Evolutionary conservation across 2,888 invertebrate species (phyloP), one percentile per base, ranked within the genome.

Genomic region (Dorcus parallelipipedus): DNA sequence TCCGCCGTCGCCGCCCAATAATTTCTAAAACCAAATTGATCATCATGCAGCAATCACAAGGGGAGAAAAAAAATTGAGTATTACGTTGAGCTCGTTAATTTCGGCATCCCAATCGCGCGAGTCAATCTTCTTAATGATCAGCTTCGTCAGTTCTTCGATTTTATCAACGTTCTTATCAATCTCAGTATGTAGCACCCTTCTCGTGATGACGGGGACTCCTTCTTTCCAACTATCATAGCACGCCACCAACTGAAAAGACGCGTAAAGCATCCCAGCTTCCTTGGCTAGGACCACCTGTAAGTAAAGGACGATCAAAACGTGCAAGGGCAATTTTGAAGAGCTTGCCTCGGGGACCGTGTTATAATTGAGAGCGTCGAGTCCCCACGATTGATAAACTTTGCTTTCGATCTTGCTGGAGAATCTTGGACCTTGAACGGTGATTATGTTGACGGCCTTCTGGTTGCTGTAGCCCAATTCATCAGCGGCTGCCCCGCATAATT

Each of bases 211-310:
- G 48, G 84, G 78, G 47, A 84, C 85, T 38, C 84, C 86, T 40
- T 83, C 88, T 68, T 87, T 86, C 98, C 98, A 99, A 71, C 96
- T 96, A 76, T 99, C 98, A 74, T 97, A 98, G 79, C 99, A 98
- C 14, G 98, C 99, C 10, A 93, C 93, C 73, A 98, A 84, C 1
- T 95, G 97, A 23, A 98, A 83, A 0, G 93, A 86, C 0, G 91
- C 95, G 78, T 99, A 99, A 59, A 93, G 87, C 54, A 99, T 76
- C 0, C 97, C 97, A 0, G 92, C 90, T 81, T 99, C 99, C 76
- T 95, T 96, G 0, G 98, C 98, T 59, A 99, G 77, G 38, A 89
- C 86, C 8, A 94, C 91, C 93, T 94, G 69, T 26, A 68, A 72
- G 20, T 20, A 20, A 20, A 3, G 20, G 20, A 20, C 20, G 20